phyloP scores from a whole-genome alignment of 2,113 vertebrate genomes.

The Etheostoma cragini region DNA sequence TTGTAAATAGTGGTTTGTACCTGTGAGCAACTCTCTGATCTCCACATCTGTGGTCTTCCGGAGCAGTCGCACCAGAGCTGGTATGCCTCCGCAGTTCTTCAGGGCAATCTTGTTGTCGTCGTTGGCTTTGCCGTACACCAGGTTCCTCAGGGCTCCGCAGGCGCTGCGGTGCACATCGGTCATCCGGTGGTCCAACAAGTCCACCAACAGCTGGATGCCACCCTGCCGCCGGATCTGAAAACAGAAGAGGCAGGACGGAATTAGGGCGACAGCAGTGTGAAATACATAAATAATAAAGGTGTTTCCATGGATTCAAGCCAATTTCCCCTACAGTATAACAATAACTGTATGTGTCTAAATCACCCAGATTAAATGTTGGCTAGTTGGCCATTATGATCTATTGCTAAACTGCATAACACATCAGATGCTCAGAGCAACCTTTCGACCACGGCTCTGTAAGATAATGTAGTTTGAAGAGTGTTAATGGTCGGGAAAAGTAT shows the following conservation, averaged over 20 bases:
- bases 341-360: background rate
- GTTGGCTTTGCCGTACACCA: constrained; percentile 97
- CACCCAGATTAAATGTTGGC: too few species aligned
- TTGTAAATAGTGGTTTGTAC: constrained; percentile 71
- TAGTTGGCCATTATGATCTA: too few species aligned
- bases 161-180: constrained; percentile 98
- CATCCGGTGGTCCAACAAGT: constrained; percentile 97
- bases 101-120: constrained; percentile 99
- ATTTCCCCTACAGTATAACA: too few species aligned
- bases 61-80: constrained; percentile 94
- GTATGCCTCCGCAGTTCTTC: constrained; percentile 98
- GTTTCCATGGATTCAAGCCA: background rate
- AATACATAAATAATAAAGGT: background rate
- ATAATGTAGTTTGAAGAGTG: too few species aligned
- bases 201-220: constrained; percentile 96
- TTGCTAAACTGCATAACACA: too few species aligned
- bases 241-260: background rate
- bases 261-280: background rate
- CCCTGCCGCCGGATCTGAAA: constrained; percentile 96
- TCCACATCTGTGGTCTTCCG: constrained; percentile 96
- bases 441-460: too few species aligned
- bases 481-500: too few species aligned
- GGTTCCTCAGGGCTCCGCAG: constrained; percentile 95
- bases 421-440: too few species aligned
- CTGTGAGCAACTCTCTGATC: constrained; percentile 98